Conservation (phyloP, 2,113 vertebrate species). For the Papio anubis region DNA sequence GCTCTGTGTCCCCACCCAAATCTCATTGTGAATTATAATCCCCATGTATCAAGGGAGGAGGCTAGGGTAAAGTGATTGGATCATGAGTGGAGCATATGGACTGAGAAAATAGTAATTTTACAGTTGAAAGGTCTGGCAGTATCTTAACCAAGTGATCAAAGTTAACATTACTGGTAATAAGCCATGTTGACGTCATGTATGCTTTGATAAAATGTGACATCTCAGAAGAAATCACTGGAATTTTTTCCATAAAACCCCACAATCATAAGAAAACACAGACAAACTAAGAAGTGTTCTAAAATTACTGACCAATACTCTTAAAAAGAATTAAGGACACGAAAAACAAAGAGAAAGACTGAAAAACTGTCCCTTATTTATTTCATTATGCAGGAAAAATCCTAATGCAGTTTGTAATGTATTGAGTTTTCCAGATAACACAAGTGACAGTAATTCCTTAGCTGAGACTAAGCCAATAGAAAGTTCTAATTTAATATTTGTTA, state of each 20-base stretch:
- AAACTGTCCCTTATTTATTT: neutral
- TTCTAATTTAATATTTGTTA: neutral
- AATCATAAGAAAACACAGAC: neutral
- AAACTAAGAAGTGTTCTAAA: neutral
- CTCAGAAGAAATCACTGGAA: neutral
- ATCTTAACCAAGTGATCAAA: neutral
- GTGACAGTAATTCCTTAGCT: neutral
- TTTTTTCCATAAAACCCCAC: neutral
- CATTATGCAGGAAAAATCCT: neutral
- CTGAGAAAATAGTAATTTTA: neutral
- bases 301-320: neutral
- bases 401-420: neutral
- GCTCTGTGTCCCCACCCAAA: too few relatives aligned
- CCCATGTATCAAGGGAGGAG: too few relatives aligned
- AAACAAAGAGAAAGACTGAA: neutral
- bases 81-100: too few relatives aligned
- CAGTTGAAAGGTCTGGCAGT: neutral
- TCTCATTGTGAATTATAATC: too few relatives aligned
- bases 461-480: neutral
- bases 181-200: neutral
- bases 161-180: neutral
- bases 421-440: neutral
- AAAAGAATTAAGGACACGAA: neutral
- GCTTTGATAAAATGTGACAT: neutral
- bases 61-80: too few relatives aligned